Conservation (phyloP, 2,113 vertebrate genomes). For the Sinocyclocheilus maitianheensis region DNA sequence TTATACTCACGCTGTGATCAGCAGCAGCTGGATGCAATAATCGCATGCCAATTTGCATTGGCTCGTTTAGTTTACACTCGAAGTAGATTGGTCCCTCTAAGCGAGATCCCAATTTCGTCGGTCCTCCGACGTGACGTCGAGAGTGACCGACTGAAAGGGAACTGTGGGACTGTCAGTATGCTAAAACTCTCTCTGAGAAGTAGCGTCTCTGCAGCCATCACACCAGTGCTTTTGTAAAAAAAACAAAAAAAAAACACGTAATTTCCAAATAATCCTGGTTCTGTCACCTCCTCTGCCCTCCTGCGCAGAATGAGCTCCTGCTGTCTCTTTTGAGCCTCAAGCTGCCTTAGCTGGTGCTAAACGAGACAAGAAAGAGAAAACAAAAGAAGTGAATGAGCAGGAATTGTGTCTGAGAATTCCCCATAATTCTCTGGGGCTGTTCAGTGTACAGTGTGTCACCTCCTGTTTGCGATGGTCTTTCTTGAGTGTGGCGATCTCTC, state of each 20-base stretch:
- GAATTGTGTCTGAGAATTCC: background rate
- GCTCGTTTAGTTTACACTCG: too few relatives aligned
- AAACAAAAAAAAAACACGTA: too few relatives aligned
- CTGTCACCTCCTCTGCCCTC: slow-evolving; percentile 91
- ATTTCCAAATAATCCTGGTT: background rate
- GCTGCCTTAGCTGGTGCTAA: slow-evolving; percentile 88
- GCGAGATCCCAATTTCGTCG: too few relatives aligned
- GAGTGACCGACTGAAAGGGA: too few relatives aligned
- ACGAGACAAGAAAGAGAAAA: background rate
- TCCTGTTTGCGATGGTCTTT: slow-evolving; percentile 95
- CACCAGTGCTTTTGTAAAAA: background rate
- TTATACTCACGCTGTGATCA: too few relatives aligned
- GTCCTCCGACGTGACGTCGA: too few relatives aligned
- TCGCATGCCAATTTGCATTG: too few relatives aligned
- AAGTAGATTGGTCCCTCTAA: too few relatives aligned
- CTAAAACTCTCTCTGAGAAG: too few relatives aligned
- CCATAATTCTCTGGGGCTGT: background rate
- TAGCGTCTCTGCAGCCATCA: background rate
- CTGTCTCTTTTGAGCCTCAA: slow-evolving; percentile 96
- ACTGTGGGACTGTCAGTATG: too few relatives aligned
- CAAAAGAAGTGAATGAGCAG: background rate
- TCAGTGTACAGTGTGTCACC: slow-evolving; percentile 64
- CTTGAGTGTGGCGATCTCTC: slow-evolving; percentile 94
- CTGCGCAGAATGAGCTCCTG: slow-evolving; percentile 92
- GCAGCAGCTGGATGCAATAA: too few relatives aligned